These are phyloP conservation scores for Clanis bilineata DNA, from an alignment of 2,888 invertebrate species.

Conservation along the genomic window DNA sequence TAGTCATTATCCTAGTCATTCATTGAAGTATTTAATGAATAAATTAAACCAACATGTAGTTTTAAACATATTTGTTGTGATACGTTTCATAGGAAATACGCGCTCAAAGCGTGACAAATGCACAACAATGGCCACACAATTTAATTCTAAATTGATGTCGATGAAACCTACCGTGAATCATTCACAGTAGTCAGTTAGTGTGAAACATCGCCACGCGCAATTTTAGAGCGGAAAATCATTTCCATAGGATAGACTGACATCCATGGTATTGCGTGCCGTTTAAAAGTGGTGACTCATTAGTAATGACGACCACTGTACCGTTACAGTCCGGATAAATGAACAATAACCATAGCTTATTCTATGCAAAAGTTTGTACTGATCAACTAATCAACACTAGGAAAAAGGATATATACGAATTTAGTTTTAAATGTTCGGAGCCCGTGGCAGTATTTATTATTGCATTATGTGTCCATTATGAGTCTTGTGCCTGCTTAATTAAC, in stretches of 20 bases:
- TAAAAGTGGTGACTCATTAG: constrained; percentile 52
- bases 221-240: constrained; percentile 65
- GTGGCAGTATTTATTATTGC: background rate
- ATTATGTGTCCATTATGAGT: background rate
- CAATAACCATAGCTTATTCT: background rate
- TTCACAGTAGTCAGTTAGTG: constrained; percentile 22
- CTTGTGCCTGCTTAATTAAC: background rate
- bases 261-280: constrained; percentile 48
- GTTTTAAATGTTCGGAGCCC: background rate
- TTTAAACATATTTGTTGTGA: background rate
- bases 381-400: background rate
- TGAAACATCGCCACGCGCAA: constrained; percentile 30
- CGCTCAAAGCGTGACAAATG: background rate
- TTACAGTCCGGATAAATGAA: constrained; percentile 10
- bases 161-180: constrained; percentile 9
- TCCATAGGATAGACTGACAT: constrained; percentile 53
- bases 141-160: constrained; percentile 6
- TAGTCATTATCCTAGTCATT: too few species aligned
- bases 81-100: background rate
- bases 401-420: background rate
- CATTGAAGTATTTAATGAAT: too few species aligned
- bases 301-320: constrained; percentile 26
- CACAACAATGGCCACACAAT: background rate
- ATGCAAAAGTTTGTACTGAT: background rate
- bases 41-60: background rate